phyloP scores from a whole-genome alignment of 1,140 invertebrate species.

The Nebria ingens region DNA sequence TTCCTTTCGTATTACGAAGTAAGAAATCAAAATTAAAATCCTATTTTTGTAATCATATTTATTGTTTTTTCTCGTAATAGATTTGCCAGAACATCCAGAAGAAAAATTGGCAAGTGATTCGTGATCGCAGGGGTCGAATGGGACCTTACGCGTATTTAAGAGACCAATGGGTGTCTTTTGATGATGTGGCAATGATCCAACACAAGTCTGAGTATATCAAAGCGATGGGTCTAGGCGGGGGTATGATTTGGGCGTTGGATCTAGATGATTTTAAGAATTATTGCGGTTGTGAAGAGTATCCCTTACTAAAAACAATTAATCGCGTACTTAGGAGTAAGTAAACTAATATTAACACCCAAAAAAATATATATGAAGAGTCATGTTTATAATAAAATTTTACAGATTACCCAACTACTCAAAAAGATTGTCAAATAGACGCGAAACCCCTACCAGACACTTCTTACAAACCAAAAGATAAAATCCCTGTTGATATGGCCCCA shows the following conservation, averaged over 20 bases:
- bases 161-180: constrained; percentile 79
- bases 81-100: constrained; percentile 57
- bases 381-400: no score
- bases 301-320: constrained; percentile 68
- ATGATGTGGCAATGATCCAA: constrained; percentile 61
- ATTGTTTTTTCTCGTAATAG: constrained; percentile 28
- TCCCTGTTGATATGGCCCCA: background rate
- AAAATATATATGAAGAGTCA: no score
- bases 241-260: constrained; percentile 81
- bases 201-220: constrained; percentile 66
- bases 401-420: background rate
- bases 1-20: constrained; percentile 81
- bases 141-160: constrained; percentile 62
- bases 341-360: constrained; percentile 23
- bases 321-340: constrained; percentile 53
- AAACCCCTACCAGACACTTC: background rate
- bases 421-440: background rate
- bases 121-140: constrained; percentile 56
- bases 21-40: constrained; percentile 11
- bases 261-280: constrained; percentile 59
- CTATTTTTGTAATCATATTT: constrained; percentile 6
- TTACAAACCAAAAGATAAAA: background rate
- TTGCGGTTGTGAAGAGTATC: constrained; percentile 70
- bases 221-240: constrained; percentile 64
- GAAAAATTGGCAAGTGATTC: constrained; percentile 54